Conservation (phyloP, 2,797 vertebrate species). For the Podarcis siculus region DNA sequence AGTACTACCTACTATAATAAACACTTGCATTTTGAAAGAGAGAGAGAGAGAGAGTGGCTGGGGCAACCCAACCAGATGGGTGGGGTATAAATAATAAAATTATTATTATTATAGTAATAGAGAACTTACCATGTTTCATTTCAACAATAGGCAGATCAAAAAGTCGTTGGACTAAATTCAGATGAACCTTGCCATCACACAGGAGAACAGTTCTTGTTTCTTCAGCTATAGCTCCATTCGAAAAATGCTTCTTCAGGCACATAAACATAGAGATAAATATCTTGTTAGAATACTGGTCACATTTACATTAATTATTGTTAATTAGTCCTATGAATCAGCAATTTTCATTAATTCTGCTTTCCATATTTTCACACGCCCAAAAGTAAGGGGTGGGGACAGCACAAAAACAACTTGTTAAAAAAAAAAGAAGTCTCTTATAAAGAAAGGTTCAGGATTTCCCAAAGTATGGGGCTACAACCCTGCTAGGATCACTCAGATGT, state of each 20-base stretch:
- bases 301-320: constrained; percentile 2
- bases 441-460: too few species aligned
- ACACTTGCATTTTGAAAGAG: constrained; percentile 19
- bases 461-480: not conserved
- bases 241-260: constrained; percentile 82
- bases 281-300: constrained; percentile 48
- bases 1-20: constrained; percentile 21
- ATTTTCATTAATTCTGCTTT: not conserved
- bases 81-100: too few species aligned
- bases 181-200: constrained; percentile 87
- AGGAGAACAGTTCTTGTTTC: constrained; percentile 88
- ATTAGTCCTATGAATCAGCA: not conserved
- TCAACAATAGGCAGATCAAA: constrained; percentile 87
- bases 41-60: not conserved
- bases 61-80: too few species aligned
- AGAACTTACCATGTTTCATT: constrained; percentile 88
- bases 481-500: not conserved
- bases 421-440: too few species aligned
- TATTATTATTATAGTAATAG: constrained; percentile 30
- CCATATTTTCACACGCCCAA: not conserved
- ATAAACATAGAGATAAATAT: constrained; percentile 55
- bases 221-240: constrained; percentile 80
- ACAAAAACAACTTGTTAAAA: not conserved
- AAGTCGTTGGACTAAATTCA: constrained; percentile 85
- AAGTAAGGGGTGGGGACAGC: not conserved